Evolutionary conservation across 30 jellyfish, hydroid and myxozoan species (phyloP), one percentile per base, ranked within the genome.

Genomic region (Turritopsis rubra): DNA sequence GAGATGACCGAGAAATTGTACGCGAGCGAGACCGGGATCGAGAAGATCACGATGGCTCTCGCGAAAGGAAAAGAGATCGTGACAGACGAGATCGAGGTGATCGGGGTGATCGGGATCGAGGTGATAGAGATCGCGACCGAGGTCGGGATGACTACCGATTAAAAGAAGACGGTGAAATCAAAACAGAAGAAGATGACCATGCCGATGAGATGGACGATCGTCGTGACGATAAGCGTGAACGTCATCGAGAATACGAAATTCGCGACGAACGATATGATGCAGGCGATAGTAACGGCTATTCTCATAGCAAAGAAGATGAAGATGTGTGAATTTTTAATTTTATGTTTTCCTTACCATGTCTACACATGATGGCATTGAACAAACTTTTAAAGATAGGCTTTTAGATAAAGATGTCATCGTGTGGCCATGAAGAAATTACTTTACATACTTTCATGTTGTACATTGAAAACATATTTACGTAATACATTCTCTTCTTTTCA

Each of bases 11-110:
- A 27, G 87, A 80, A 53, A 30, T 85, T 53, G 86, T 28, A 54
- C 88, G 93, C 17, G 84, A 81, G 24, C 80, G 89, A 53, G 89
- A 79, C 53, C 82, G 89, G 21, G 93, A 88, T 52, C 87, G 87
- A 23, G 54, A 65, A 1, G 88, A 84, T 18, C 78, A 65, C 70
- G 81, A 29, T 74, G 70, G 53, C 16, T 52, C 53, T 70, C 86
- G 85, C 20, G 89, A 75, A 19, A n/a, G 95, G 16, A 84, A 66
- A 24, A 87, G 89, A 23, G 95, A 85, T 41, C 90, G 96, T 28
- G 88, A 73, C 18, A 77, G 87, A 31, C 81, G 86, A 21, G 29
- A 79, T 21, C 91, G 79, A 26, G 66, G 95, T 7, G 86, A 72
- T 65, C 71, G 84, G 8, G 96, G 95, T 19, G 95, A 84, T 30